These are phyloP conservation scores for Stegophylla sp. DNA, from an alignment of 2,888 invertebrate genomes.

Conservation along the genomic window DNA sequence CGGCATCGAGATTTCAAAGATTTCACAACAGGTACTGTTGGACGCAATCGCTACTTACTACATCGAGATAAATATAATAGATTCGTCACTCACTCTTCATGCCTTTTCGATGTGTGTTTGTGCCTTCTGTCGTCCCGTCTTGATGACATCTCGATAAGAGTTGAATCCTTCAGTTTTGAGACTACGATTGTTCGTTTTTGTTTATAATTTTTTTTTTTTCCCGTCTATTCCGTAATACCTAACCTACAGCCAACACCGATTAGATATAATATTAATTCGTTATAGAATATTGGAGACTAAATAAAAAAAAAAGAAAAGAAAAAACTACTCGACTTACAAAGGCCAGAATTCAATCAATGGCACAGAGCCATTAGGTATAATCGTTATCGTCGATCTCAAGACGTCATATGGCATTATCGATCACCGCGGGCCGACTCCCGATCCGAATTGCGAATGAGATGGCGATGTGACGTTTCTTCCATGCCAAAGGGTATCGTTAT, in stretches of 20 bases:
- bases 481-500: not conserved
- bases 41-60: not conserved
- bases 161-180: not conserved
- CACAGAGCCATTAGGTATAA: not conserved
- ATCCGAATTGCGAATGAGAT: no score
- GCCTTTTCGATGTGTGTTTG: conserved; percentile 46
- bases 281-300: conserved; percentile 2
- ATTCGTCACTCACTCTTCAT: conserved; percentile 43
- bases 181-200: not conserved
- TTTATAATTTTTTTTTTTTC: not conserved
- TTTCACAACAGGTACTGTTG: conserved; percentile 22
- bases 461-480: not conserved
- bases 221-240: not conserved
- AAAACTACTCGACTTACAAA: not conserved
- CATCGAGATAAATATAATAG: not conserved
- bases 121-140: conserved; percentile 40
- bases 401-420: not conserved
- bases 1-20: not conserved
- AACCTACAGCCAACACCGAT: conserved; percentile 19
- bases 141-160: conserved; percentile 29
- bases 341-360: not conserved
- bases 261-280: conserved; percentile 18
- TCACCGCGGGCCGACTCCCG: not conserved
- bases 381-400: not conserved
- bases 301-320: conserved; percentile 12